Evolutionary conservation across 1,140 invertebrate genomes (phyloP), one percentile per base, ranked within the genome.

Genomic region (Neodiprion pinetum): DNA sequence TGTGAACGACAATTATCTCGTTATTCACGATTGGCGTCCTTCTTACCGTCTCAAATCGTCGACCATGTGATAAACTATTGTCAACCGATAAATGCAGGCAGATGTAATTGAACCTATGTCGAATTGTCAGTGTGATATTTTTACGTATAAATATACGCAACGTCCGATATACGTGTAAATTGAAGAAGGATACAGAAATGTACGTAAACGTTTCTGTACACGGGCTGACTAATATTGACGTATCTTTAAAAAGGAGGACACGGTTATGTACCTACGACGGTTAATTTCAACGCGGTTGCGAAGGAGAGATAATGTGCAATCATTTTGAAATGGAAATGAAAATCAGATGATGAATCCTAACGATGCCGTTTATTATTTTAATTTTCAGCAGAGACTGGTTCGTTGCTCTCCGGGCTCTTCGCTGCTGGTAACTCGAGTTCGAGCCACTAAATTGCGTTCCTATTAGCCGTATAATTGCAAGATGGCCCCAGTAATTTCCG

Each of bases 311-410:
- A 88, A 88, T 88, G 87, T 84, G 87, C 87, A 88, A 88, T 88
- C 87, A 88, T 88, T 88, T 88, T 79, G 84, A 83, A 88, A 88
- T 88, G 87, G 87, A 88, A 88, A 88, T 88, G 88, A 88, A 88
- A 88, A 88, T 88, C 87, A 87, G 87, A 88, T 88, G 87, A 88
- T 88, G 87, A 88, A 88, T 88, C 87, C 87, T 88, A 88, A 88
- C 87, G 87, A 88, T 88, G 87, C 87, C 86, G 87, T 88, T 88
- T 88, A 88, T 88, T 88, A 88, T 88, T 88, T 88, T 88, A 88
- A 88, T 88, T 88, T 88, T 88, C 84, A 86, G 87, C 84, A 81
- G 84, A 83, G 80, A 75, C 82, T 80, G 80, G 53, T 75, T 76
- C 80, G 48, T 48, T 7, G n/a, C 71, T 23, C 49, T 47, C 53